Conservation (phyloP, 1,140 invertebrate species). For the Euglossa dilemma region DNA sequence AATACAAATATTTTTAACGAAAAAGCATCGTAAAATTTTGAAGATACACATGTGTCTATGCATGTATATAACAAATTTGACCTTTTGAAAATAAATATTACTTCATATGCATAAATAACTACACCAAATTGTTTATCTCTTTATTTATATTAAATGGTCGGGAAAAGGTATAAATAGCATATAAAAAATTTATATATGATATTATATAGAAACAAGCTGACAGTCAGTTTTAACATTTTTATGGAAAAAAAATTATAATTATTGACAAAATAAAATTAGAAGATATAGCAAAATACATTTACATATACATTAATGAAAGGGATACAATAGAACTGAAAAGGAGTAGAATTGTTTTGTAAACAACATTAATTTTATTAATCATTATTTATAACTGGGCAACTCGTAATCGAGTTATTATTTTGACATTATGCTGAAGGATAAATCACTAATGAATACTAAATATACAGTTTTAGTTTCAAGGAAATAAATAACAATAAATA, state of each 20-base stretch:
- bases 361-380: constrained; percentile 56
- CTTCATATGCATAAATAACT: neutral
- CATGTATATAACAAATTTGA: constrained; percentile 14
- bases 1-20: constrained; percentile 47
- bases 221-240: neutral
- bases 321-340: constrained; percentile 3
- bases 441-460: constrained; percentile 53
- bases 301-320: constrained; percentile 11
- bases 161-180: neutral
- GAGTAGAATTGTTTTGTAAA: constrained; percentile 34
- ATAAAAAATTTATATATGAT: neutral
- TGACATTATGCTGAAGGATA: constrained; percentile 45
- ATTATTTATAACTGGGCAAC: constrained; percentile 40
- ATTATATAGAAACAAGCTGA: neutral
- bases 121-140: neutral
- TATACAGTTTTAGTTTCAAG: constrained; percentile 51
- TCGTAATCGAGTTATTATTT: constrained; percentile 49
- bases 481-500: constrained; percentile 62
- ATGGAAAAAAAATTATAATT: neutral
- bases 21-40: constrained; percentile 31
- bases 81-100: constrained; percentile 10
- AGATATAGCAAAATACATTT: neutral
- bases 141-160: neutral
- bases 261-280: constrained; percentile 18
- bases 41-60: constrained; percentile 1